phyloP scores from a whole-genome alignment of 2,888 invertebrate species.

The Stictocephala bisonia region DNA sequence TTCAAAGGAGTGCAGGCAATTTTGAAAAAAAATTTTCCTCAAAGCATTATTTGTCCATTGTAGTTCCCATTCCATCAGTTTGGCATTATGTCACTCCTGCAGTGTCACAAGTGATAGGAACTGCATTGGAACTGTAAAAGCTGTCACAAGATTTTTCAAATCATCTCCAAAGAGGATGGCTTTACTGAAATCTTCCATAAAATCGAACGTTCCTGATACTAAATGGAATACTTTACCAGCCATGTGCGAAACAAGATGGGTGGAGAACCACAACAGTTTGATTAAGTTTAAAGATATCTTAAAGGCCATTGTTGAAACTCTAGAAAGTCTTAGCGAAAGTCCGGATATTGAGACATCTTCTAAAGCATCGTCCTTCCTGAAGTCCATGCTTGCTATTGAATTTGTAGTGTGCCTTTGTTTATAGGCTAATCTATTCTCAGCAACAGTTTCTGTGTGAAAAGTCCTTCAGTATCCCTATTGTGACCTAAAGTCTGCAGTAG shows the following conservation, averaged over 20 bases:
- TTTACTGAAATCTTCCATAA: neutral
- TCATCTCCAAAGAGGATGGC: neutral
- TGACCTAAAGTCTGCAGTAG: neutral
- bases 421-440: neutral
- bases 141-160: neutral
- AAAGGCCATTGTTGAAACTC: conserved; percentile 8
- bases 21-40: neutral
- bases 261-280: conserved; percentile 2
- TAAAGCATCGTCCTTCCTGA: neutral
- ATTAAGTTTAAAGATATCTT: conserved; percentile 2
- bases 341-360: neutral
- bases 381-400: conserved; percentile 4
- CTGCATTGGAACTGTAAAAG: neutral
- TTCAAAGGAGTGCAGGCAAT: conserved; percentile 2
- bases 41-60: conserved; percentile 17
- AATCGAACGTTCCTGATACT: neutral
- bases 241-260: neutral
- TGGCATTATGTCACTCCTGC: conserved; percentile 25
- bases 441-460: neutral
- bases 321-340: conserved; percentile 3
- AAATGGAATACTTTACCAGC: neutral
- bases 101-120: neutral
- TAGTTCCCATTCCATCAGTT: conserved; percentile 20
- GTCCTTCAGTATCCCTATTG: neutral
- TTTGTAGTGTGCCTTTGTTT: neutral